These are phyloP conservation scores for Sorex araneus DNA, from an alignment of 2,113 vertebrate genomes.

Conservation along the genomic window DNA sequence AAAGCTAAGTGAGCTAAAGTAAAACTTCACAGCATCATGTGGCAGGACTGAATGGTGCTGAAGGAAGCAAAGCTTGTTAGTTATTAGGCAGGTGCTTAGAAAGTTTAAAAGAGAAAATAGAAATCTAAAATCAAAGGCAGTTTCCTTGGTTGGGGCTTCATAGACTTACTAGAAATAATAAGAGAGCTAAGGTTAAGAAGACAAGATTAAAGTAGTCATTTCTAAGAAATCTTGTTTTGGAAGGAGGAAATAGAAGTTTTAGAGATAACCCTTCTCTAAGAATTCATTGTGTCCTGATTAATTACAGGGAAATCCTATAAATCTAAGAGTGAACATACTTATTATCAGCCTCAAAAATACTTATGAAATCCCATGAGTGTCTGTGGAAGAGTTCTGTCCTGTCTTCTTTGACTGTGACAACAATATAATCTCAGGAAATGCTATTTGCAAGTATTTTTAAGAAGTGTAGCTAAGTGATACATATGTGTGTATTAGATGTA, in stretches of 20 bases:
- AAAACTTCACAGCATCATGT: neutral
- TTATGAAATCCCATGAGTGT: conserved; percentile 12
- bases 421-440: conserved; percentile 23
- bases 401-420: neutral
- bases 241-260: conserved; percentile 35
- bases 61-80: conserved; percentile 37
- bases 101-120: conserved; percentile 54
- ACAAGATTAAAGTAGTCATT: conserved; percentile 20
- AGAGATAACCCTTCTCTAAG: conserved; percentile 1
- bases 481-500: neutral
- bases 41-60: neutral
- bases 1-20: neutral
- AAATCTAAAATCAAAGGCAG: conserved; percentile 65
- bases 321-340: conserved; percentile 55
- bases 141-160: conserved; percentile 36
- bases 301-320: conserved; percentile 27
- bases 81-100: conserved; percentile 57
- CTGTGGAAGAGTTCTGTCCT: neutral
- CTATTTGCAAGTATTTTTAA: conserved; percentile 54
- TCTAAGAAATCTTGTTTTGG: conserved; percentile 55
- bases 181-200: conserved; percentile 4
- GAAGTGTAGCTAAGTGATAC: neutral
- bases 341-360: conserved; percentile 14
- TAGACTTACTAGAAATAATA: conserved; percentile 42
- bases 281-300: conserved; percentile 15